phyloP scores from a whole-genome alignment of 2,888 invertebrate genomes.

The Ennomos erosarius region DNA sequence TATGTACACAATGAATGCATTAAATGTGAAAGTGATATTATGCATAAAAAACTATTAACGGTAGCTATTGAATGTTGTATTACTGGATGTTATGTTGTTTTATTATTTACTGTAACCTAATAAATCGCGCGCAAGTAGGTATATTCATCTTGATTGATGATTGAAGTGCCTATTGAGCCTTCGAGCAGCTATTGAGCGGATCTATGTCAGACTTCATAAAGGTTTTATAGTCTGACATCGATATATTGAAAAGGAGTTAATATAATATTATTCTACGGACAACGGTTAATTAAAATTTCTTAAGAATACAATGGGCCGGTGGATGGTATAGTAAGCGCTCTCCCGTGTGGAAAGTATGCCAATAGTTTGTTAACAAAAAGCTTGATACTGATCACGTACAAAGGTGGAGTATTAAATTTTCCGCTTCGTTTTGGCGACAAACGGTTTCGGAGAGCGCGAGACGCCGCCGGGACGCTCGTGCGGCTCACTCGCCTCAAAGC shows the following conservation, averaged over 20 bases:
- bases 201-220: constrained; percentile 50
- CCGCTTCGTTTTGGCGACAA: constrained; percentile 78
- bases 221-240: constrained; percentile 46
- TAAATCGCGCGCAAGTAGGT: constrained; percentile 37
- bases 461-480: constrained; percentile 38
- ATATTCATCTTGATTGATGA: constrained; percentile 51
- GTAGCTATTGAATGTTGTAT: constrained; percentile 40
- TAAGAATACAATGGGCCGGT: constrained; percentile 53
- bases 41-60: constrained; percentile 42
- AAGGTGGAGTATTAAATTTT: constrained; percentile 77
- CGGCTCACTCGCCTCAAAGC: constrained; percentile 16
- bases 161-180: constrained; percentile 48
- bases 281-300: constrained; percentile 63
- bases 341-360: constrained; percentile 73
- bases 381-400: constrained; percentile 77
- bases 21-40: constrained; percentile 44
- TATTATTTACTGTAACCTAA: constrained; percentile 46
- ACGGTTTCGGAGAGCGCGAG: constrained; percentile 65
- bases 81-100: constrained; percentile 41
- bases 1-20: constrained; percentile 35
- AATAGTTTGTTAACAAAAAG: constrained; percentile 66
- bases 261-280: constrained; percentile 53
- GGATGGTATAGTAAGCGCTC: constrained; percentile 46
- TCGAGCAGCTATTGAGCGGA: too few relatives aligned
- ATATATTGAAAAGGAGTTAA: constrained; percentile 45